Evolutionary conservation across 2,888 invertebrate species (phyloP).

Genomic region (Coremacera marginata): DNA sequence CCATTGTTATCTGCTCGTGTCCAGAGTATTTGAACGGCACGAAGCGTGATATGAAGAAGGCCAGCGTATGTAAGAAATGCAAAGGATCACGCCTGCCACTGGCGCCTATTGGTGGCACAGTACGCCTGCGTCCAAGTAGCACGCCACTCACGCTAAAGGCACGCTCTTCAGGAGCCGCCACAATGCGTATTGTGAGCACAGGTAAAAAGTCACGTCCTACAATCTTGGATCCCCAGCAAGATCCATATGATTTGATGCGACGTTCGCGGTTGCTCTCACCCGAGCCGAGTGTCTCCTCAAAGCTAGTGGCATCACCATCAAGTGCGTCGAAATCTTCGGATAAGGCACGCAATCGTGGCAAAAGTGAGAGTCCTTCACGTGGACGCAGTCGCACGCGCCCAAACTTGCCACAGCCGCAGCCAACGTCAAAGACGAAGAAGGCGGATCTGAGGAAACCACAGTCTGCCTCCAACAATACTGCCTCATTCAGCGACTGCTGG

Average conservation of each 20-base stretch:
- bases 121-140: conserved; percentile 70
- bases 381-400: conserved; percentile 71
- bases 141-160: conserved; percentile 54
- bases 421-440: conserved; percentile 69
- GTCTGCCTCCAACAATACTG: conserved; percentile 46
- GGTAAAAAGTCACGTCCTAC: conserved; percentile 74
- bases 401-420: conserved; percentile 31
- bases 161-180: conserved; percentile 72
- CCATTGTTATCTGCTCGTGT: conserved; percentile 85
- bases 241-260: conserved; percentile 88
- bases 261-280: conserved; percentile 80
- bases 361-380: conserved; percentile 74
- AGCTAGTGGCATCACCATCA: not conserved
- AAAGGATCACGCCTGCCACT: conserved; percentile 83
- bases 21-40: conserved; percentile 84
- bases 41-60: conserved; percentile 79
- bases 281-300: conserved; percentile 59
- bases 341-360: conserved; percentile 61
- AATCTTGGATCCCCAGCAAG: conserved; percentile 76
- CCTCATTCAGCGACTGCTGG: conserved; percentile 66
- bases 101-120: conserved; percentile 79
- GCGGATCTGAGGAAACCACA: conserved; percentile 70
- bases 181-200: conserved; percentile 73
- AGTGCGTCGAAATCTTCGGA: conserved; percentile 39
- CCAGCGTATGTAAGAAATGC: conserved; percentile 85